Conservation (phyloP, 2,888 invertebrate genomes). For the Meteorus colon region DNA sequence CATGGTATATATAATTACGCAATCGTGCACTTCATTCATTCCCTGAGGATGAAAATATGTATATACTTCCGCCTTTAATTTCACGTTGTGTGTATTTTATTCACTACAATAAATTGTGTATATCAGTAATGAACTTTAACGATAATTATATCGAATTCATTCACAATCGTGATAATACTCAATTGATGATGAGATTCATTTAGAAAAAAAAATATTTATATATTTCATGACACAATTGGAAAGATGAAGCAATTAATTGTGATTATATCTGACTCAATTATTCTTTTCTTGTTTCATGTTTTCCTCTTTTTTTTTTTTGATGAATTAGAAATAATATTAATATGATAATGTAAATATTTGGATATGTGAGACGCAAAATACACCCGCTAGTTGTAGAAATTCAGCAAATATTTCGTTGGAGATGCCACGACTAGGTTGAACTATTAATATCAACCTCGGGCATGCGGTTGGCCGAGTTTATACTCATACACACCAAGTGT, state of each 20-base stretch:
- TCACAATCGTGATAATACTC: background rate
- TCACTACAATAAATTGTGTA: background rate
- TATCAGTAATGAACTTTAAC: background rate
- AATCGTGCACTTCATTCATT: constrained; percentile 10
- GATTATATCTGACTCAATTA: too few species aligned
- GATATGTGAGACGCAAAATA: background rate
- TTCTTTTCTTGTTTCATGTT: background rate
- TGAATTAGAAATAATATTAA: background rate
- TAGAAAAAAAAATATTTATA: background rate
- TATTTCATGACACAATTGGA: background rate
- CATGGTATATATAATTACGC: constrained; percentile 1
- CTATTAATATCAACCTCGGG: constrained; percentile 54
- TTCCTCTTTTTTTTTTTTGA: background rate
- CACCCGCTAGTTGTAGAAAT: constrained; percentile 36
- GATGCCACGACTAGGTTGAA: constrained; percentile 47
- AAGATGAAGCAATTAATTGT: too few species aligned
- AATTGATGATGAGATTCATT: background rate
- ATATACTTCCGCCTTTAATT: constrained; percentile 24
- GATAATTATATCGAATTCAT: background rate
- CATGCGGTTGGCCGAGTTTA: constrained; percentile 48
- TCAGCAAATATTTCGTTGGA: constrained; percentile 37
- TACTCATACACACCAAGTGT: constrained; percentile 42
- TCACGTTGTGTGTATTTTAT: constrained; percentile 9
- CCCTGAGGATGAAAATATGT: background rate
- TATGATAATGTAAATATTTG: too few species aligned